Base-by-base conservation (phyloP, 2,113 vertebrate species). In the Pleuronectes platessa region DNA sequence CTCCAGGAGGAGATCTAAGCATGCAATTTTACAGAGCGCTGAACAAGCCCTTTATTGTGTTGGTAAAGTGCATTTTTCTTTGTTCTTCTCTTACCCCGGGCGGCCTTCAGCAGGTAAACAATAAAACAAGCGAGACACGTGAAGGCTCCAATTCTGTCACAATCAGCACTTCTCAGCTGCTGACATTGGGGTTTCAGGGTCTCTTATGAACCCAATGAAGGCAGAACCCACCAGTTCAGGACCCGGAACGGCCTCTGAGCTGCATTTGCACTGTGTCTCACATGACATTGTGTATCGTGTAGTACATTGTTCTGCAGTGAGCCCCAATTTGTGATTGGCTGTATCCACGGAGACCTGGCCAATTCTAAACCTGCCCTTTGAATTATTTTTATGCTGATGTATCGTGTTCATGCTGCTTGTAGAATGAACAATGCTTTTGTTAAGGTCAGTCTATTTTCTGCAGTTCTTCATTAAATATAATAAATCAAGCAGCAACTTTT, bases 111-210 rank as follows among this genome's bases (percentile, higher is more conserved):
- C 86, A 90, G 79, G 84, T 90, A 90, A 89, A 92, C 91, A 86
- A 90, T 87, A 83, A 88, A 80, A 59, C 18, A 66, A 66, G 70
- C 31, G 7, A 24, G 73, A 77, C 9, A 56, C 59, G 23, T 54
- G 1, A 83, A 76, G 24, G 42, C 55, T 60, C 58, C 24, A 17
- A 63, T 79, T 85, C 74, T 62, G 68, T 58, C 69, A 62, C 58
- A 23, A 84, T 93, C 92, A 92, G 90, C 92, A 84, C 66, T 86
- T 87, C n/a, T 66, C 51, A 20, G 61, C 12, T 89, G 91, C 91
- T 92, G 85, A 92, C 73, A 74, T 78, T 21, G 70, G 70, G 18
- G 45, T 64, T 87, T 85, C 42, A 71, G 13, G 49, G 27, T 78
- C 77, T 60, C 56, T 59, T 54, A 37, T 79, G 58, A 68, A 9